A percentile compares a stretch with the other conserved stretches of the same genome.
phyloP scores from a whole-genome alignment of 2,888 invertebrate species.

The Pyrrhia umbra region DNA sequence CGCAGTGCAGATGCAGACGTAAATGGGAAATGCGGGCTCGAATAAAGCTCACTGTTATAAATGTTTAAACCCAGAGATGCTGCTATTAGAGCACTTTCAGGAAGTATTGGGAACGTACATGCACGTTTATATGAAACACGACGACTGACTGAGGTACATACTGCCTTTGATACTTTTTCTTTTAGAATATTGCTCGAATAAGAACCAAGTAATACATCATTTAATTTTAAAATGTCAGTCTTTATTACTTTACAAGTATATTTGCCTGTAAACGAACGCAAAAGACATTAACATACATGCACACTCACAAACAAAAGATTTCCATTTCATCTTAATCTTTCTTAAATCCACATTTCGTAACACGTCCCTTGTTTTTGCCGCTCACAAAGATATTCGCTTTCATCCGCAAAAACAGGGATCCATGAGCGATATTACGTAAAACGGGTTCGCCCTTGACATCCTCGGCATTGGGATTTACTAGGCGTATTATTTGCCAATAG shows the following conservation, averaged over 20 bases:
- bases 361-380: constrained; percentile 39
- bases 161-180: not conserved
- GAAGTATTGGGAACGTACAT: not conserved
- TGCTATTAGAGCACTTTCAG: not conserved
- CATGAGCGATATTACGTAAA: constrained; percentile 37
- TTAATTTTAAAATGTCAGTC: not conserved
- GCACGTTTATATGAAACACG: not conserved
- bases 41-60: constrained; percentile 20
- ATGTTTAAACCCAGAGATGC: constrained; percentile 16
- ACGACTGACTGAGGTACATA: not conserved
- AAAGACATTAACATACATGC: not conserved
- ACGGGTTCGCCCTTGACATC: constrained; percentile 36
- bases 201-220: not conserved
- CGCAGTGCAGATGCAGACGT: constrained; percentile 17
- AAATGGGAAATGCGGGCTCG: constrained; percentile 28
- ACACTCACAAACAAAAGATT: not conserved
- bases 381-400: constrained; percentile 20
- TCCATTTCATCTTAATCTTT: constrained; percentile 7
- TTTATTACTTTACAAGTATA: not conserved
- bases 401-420: constrained; percentile 41
- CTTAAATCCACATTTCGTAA: constrained; percentile 12
- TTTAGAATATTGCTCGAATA: not conserved
- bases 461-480: constrained; percentile 25
- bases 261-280: not conserved
- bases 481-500: constrained; percentile 45